Evolutionary conservation across 2,797 vertebrate genomes (phyloP).

Genomic region (Epinephelus awoara): DNA sequence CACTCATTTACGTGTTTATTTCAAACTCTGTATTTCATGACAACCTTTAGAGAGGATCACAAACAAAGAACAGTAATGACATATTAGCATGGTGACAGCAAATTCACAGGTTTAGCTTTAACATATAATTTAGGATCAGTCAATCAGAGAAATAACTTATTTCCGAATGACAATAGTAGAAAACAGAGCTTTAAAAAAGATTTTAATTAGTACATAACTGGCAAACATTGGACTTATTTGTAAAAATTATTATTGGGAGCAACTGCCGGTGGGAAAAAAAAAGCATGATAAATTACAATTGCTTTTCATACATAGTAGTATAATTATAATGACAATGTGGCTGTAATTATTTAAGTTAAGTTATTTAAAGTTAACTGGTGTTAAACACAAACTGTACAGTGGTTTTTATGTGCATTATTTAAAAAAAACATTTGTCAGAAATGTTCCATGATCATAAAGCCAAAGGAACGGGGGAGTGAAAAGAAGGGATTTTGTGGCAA

Average conservation of each 20-base stretch:
- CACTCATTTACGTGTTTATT: background rate
- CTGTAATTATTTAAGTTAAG: background rate
- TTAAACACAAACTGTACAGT: constrained; percentile 1
- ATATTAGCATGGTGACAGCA: background rate
- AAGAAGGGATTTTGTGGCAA: background rate
- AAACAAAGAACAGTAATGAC: background rate
- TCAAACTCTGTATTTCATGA: background rate
- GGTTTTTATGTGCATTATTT: background rate
- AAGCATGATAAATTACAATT: background rate
- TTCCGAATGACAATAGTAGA: background rate
- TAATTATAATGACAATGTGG: background rate
- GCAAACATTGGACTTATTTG: constrained; percentile 2
- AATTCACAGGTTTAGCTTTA: background rate
- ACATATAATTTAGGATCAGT: background rate
- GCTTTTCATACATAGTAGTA: background rate
- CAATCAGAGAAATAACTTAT: background rate
- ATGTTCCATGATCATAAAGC: background rate
- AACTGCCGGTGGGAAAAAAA: background rate
- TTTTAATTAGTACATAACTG: background rate
- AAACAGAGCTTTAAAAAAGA: background rate
- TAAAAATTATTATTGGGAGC: background rate
- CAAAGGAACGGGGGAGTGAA: background rate
- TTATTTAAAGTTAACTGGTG: background rate
- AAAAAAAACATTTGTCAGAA: background rate
- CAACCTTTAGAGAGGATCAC: background rate